Conservation (phyloP, 2,888 invertebrate species). For the Drosophila austrosaltans region DNA sequence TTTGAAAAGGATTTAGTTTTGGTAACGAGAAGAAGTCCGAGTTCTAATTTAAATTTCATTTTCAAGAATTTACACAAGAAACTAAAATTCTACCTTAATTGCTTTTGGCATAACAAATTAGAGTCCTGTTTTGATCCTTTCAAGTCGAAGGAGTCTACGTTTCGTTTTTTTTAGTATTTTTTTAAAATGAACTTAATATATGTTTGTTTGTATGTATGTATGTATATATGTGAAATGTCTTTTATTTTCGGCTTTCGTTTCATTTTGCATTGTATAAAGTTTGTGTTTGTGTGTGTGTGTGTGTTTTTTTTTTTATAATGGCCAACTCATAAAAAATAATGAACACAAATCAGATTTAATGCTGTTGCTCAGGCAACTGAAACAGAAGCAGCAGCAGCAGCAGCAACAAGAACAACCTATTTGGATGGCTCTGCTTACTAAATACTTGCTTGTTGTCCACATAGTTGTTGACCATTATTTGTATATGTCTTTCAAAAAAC, state of each 20-base stretch:
- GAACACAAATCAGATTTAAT: slow-evolving; percentile 43
- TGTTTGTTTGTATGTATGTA: too few relatives aligned
- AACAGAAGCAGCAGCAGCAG: not conserved
- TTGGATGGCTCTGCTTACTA: slow-evolving; percentile 5
- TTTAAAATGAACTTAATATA: not conserved
- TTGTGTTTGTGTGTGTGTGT: too few relatives aligned
- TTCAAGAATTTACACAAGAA: too few relatives aligned
- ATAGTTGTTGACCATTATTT: slow-evolving; percentile 28
- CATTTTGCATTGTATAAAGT: slow-evolving; percentile 6
- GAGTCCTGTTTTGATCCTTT: too few relatives aligned
- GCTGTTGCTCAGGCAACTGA: slow-evolving; percentile 21
- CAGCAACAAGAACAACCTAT: slow-evolving; percentile 2
- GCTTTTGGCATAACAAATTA: too few relatives aligned
- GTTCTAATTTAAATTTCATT: too few relatives aligned
- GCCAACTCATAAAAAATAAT: slow-evolving; percentile 40
- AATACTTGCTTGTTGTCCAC: slow-evolving; percentile 8
- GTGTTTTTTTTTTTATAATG: slow-evolving; percentile 27
- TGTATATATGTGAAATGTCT: not conserved
- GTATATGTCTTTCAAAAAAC: slow-evolving; percentile 35
- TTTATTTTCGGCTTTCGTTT: slow-evolving; percentile 6
- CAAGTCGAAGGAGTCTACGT: too few relatives aligned
- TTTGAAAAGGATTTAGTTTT: too few relatives aligned
- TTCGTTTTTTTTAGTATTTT: not conserved
- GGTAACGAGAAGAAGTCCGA: too few relatives aligned
- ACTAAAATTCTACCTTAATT: too few relatives aligned